These are phyloP conservation scores for Phrynosoma platyrhinos DNA, from an alignment of 2,113 vertebrate genomes.

Conservation along the genomic window DNA sequence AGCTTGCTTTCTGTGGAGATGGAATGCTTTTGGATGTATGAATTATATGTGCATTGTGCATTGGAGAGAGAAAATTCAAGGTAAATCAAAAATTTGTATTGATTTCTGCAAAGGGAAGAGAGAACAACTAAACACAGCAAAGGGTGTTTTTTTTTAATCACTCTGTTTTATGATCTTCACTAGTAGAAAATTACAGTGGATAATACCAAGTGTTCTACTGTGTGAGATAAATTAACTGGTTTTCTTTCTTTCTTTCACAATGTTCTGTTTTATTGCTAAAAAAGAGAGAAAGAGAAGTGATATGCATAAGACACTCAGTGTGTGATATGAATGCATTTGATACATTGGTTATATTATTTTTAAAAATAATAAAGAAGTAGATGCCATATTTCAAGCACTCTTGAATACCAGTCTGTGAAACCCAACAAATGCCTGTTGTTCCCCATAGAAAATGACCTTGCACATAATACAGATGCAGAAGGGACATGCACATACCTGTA, in stretches of 20 bases:
- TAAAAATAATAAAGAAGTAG: conserved; percentile 27
- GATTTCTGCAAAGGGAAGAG: conserved; percentile 51
- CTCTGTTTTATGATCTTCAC: conserved; percentile 66
- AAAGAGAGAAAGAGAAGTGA: conserved; percentile 47
- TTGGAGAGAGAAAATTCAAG: conserved; percentile 56
- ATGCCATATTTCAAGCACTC: conserved; percentile 61
- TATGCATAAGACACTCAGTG: not conserved
- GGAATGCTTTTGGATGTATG: conserved; percentile 16
- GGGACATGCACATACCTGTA: conserved; percentile 54
- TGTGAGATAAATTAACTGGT: conserved; percentile 66
- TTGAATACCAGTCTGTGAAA: conserved; percentile 57
- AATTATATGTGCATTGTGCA: conserved; percentile 49
- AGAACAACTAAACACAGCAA: conserved; percentile 44
- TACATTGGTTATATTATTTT: conserved; percentile 46
- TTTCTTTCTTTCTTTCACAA: conserved; percentile 49
- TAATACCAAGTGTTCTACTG: conserved; percentile 61
- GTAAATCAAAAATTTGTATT: conserved; percentile 72
- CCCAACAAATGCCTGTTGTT: conserved; percentile 43
- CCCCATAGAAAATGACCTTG: conserved; percentile 39
- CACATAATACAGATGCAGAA: conserved; percentile 52
- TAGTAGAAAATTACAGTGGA: conserved; percentile 71
- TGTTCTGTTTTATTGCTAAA: conserved; percentile 34
- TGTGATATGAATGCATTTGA: conserved; percentile 10
- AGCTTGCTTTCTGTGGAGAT: conserved; percentile 46
- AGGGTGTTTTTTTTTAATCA: conserved; percentile 65